Conservation (phyloP, 2,888 invertebrate species). For the Drosophila acutilabella region DNA sequence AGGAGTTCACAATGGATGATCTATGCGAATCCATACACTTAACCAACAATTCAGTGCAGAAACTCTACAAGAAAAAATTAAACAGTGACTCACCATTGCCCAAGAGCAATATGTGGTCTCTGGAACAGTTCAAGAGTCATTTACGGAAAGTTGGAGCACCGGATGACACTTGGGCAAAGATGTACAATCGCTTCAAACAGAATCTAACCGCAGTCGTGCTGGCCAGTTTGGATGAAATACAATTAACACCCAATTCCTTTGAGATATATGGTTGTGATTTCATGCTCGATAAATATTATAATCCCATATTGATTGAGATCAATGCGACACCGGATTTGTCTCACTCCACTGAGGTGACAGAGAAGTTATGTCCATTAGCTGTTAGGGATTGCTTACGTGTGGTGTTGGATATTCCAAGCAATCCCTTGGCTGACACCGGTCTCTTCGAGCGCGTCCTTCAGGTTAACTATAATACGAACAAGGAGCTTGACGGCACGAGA, state of each 20-base stretch:
- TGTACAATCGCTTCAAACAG: slow-evolving; percentile 94
- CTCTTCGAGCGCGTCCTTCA: slow-evolving; percentile 87
- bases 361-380: slow-evolving; percentile 92
- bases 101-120: slow-evolving; percentile 93
- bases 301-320: slow-evolving; percentile 96
- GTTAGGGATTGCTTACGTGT: slow-evolving; percentile 95
- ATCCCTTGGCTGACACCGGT: slow-evolving; percentile 86
- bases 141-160: slow-evolving; percentile 85
- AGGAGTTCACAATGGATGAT: slow-evolving; percentile 91
- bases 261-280: slow-evolving; percentile 97
- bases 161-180: slow-evolving; percentile 88
- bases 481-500: slow-evolving; percentile 47
- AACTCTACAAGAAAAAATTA: slow-evolving; percentile 87
- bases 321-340: slow-evolving; percentile 95
- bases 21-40: slow-evolving; percentile 94
- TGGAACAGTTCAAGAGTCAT: slow-evolving; percentile 89
- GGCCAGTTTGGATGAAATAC: slow-evolving; percentile 90
- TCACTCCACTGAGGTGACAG: slow-evolving; percentile 93
- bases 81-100: slow-evolving; percentile 88
- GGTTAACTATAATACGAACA: slow-evolving; percentile 69
- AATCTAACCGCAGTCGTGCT: slow-evolving; percentile 92
- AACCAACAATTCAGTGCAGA: slow-evolving; percentile 95
- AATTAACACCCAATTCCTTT: slow-evolving; percentile 90
- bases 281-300: slow-evolving; percentile 93
- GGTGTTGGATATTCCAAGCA: slow-evolving; percentile 84